Base-by-base conservation (phyloP, 2,888 invertebrate species). In the Caradrina kadenii region DNA sequence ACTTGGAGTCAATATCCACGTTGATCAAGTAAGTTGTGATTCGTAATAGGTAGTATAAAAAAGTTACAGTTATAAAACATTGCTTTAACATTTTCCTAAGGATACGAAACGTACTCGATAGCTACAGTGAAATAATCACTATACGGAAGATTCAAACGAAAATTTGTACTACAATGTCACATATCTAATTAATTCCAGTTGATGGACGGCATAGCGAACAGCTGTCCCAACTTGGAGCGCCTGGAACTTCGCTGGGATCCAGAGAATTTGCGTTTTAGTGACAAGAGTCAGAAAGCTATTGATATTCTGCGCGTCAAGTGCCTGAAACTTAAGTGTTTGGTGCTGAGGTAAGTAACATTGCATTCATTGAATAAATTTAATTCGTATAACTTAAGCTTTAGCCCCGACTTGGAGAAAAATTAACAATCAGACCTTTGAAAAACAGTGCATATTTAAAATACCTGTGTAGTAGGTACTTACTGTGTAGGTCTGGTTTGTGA, bases 281-380 rank as follows among this genome's bases (percentile, higher is more conserved):
- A 99, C 93, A 99, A 99, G 94, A 99, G 99, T 89, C 99, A 99
- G 93, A 99, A 99, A 93, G 99, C 99, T 54, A 99, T 99, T 82
- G 99, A 99, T 93, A 98, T 99, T 59, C 96, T 99, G 75, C 97
- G 99, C 56, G 98, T 99, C 54, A 99, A 99, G 89, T 99, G 99
- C 88, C 96, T 99, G 1, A 98, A 99, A 90, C 96, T 99, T 61
- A 97, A 98, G 83, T 99, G 99, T 86, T 97, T 99, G 79, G 99
- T 99, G 19, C 96, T 99, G 54, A 99, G 98, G 98, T 98, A 49
- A 85, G 87, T 17, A 19, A 55, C 11, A 7, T 26, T 39, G 22
- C 19, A 26, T 48, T 42, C 0, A 7, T 39, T 53, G 13, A 22
- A 22, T 26, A 35, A 35, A 50, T 45, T 5, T 15, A 17, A 45